Evolutionary conservation across 2,113 vertebrate species (phyloP).

Genomic region (Nansenia antarctica): DNA sequence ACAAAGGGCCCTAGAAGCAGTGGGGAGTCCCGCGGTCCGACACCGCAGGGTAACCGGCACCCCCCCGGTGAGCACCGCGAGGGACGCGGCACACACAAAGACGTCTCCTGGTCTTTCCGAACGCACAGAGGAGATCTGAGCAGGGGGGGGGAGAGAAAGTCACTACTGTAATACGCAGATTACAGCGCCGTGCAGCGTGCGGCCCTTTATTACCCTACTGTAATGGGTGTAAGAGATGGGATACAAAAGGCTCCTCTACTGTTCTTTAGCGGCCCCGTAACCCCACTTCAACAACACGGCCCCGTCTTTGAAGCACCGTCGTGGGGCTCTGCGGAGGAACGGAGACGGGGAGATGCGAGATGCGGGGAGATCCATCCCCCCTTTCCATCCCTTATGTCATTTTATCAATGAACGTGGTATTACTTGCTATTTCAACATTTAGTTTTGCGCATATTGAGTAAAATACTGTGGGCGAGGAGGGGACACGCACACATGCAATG

Average conservation of each 20-base stretch:
- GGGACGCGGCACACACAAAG: not conserved
- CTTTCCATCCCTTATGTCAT: no score
- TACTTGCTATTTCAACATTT: no score
- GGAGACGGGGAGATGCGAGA: no score
- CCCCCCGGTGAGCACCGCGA: not conserved
- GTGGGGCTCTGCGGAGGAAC: no score
- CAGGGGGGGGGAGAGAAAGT: slow-evolving; percentile 18
- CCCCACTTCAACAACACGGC: no score
- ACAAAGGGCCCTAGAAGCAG: slow-evolving; percentile 10
- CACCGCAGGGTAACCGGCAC: not conserved
- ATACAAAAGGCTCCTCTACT: slow-evolving; percentile 23
- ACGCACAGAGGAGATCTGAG: slow-evolving; percentile 7
- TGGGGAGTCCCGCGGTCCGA: not conserved
- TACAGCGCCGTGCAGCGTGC: not conserved
- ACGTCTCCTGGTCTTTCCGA: slow-evolving; percentile 21
- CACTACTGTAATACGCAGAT: slow-evolving; percentile 31
- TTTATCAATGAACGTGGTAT: no score
- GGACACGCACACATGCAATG: no score
- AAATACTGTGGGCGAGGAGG: no score
- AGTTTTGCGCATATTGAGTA: no score
- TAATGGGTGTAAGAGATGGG: slow-evolving; percentile 15
- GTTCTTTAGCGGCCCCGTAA: no score
- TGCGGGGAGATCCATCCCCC: no score
- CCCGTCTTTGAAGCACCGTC: no score
- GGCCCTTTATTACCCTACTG: not conserved